Conservation (phyloP, 2,888 invertebrate species). For the Cheilosia grossa region DNA sequence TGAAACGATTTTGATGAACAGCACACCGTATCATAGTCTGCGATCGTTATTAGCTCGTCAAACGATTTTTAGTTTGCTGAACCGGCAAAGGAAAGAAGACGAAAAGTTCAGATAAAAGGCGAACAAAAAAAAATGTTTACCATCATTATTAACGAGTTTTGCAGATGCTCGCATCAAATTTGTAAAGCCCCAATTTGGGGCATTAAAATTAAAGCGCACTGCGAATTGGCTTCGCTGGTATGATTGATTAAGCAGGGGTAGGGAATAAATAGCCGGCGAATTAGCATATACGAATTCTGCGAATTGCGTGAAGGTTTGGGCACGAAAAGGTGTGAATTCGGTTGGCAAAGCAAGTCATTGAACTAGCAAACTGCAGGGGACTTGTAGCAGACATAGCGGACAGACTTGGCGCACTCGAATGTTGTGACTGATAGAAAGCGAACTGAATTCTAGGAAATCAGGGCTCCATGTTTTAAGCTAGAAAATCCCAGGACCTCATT, state of each 20-base stretch:
- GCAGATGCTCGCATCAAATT: constrained; percentile 12
- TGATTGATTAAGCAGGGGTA: constrained; percentile 36
- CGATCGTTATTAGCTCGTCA: constrained; percentile 24
- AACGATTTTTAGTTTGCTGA: constrained; percentile 27
- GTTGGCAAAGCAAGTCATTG: neutral
- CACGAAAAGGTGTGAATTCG: neutral
- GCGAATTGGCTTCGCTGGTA: neutral
- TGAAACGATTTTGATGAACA: constrained; percentile 55
- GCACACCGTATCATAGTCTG: constrained; percentile 28
- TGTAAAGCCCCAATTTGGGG: constrained; percentile 23
- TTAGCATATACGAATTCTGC: constrained; percentile 40
- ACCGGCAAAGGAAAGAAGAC: neutral
- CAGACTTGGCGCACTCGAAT: too few relatives aligned
- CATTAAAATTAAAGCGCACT: neutral
- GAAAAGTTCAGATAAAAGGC: neutral
- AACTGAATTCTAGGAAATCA: too few relatives aligned
- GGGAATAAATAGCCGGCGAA: constrained; percentile 18
- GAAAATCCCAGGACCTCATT: too few relatives aligned
- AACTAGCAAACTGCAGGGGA: too few relatives aligned
- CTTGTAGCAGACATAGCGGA: too few relatives aligned
- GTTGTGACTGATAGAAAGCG: too few relatives aligned
- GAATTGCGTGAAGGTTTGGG: constrained; percentile 3
- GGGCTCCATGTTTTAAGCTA: too few relatives aligned
- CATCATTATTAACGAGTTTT: constrained; percentile 48
- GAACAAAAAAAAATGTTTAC: constrained; percentile 32